Evolutionary conservation across 2,113 vertebrate genomes (phyloP).

Genomic region (Bubo bubo): DNA sequence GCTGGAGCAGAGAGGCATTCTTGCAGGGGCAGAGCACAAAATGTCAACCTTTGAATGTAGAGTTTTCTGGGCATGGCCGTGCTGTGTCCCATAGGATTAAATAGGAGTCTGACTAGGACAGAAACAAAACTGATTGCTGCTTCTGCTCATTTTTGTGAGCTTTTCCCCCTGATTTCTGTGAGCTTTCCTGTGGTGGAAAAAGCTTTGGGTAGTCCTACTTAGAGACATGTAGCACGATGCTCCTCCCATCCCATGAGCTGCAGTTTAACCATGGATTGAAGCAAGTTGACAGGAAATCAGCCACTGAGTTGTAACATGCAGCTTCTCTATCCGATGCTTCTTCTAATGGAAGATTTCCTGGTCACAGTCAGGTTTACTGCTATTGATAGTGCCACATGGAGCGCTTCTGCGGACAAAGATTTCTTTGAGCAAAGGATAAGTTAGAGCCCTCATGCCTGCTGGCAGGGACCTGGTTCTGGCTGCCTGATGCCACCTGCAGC

Average conservation of each 20-base stretch:
- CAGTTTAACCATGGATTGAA: neutral
- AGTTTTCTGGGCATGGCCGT: neutral
- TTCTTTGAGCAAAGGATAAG: neutral
- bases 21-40: neutral
- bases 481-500: neutral
- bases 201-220: neutral
- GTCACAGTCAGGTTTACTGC: neutral
- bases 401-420: neutral
- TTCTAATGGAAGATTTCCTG: neutral
- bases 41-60: fast-evolving
- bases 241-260: neutral
- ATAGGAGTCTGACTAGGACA: neutral
- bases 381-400: neutral
- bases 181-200: neutral
- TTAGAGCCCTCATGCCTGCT: fast-evolving
- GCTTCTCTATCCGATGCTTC: fast-evolving
- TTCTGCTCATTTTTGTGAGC: neutral
- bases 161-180: neutral
- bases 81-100: neutral
- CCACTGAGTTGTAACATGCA: neutral
- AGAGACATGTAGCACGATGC: neutral
- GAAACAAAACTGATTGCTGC: neutral
- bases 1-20: neutral
- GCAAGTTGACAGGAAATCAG: neutral
- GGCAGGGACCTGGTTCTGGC: neutral